phyloP scores from a whole-genome alignment of 2,888 invertebrate species.

The Cantharis flavilabris region DNA sequence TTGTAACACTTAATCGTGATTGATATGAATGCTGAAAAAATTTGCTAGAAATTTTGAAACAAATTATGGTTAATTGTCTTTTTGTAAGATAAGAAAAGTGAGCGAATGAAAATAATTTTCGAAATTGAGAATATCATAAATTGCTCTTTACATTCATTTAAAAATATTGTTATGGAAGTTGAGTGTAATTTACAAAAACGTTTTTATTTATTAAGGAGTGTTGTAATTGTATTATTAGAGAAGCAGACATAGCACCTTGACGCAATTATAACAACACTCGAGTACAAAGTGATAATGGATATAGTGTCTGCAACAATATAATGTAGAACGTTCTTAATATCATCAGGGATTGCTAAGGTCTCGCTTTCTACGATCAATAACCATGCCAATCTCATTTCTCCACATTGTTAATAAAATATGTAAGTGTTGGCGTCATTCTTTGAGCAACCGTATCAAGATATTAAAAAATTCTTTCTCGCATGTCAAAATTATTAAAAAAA shows the following conservation, averaged over 20 bases:
- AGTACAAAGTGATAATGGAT: constrained; percentile 42
- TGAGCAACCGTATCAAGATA: not conserved
- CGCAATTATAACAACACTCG: constrained; percentile 44
- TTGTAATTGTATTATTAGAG: constrained; percentile 43
- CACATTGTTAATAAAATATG: constrained; percentile 15
- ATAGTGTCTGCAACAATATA: constrained; percentile 40
- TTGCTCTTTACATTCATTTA: not conserved
- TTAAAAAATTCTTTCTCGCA: not conserved
- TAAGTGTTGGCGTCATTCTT: constrained; percentile 3
- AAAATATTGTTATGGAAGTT: not conserved
- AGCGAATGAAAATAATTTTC: not conserved
- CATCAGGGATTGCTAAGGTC: constrained; percentile 26
- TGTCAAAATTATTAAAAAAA: constrained; percentile 6
- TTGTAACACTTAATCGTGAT: not conserved
- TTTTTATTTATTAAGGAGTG: constrained; percentile 28
- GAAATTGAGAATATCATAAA: not conserved
- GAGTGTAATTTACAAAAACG: constrained; percentile 1
- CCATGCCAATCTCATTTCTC: constrained; percentile 17
- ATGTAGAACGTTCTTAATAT: constrained; percentile 33
- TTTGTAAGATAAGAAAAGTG: not conserved
- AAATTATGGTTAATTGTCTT: not conserved
- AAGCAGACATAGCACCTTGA: constrained; percentile 41
- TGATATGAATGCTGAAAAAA: not conserved
- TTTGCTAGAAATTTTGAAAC: not conserved
- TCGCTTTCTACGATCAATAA: constrained; percentile 26